Evolutionary conservation across 1,140 invertebrate genomes (phyloP).

Genomic region (Physella acuta): DNA sequence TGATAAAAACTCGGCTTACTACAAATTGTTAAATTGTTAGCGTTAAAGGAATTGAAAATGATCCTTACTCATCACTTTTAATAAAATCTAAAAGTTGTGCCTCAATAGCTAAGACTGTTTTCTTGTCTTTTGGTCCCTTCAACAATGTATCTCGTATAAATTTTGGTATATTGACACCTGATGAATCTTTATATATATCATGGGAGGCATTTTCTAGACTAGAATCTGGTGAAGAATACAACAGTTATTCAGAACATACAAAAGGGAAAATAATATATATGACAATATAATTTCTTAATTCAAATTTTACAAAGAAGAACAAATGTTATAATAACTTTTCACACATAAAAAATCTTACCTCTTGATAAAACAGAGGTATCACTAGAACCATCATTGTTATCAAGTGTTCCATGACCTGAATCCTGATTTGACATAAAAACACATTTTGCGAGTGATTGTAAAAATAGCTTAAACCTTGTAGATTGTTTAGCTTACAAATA

Average conservation of each 20-base stretch:
- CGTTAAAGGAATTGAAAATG: background rate
- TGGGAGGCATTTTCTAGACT: conserved; percentile 12
- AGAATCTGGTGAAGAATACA: no score
- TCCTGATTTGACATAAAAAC: no score
- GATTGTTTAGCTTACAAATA: no score
- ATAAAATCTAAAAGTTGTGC: conserved; percentile 11
- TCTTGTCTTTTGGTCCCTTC: conserved; percentile 12
- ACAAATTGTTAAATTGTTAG: background rate
- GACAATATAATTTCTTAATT: no score
- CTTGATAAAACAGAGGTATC: conserved; percentile 17
- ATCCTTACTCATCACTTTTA: conserved; percentile 11
- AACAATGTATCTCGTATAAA: conserved; percentile 2
- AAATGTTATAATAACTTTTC: background rate
- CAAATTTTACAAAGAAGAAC: no score
- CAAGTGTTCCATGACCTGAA: conserved; percentile 15
- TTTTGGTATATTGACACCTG: conserved; percentile 5
- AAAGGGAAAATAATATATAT: no score
- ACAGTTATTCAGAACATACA: no score
- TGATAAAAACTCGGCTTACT: background rate
- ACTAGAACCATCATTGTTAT: conserved; percentile 15
- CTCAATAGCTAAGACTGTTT: background rate
- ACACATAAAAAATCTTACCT: background rate
- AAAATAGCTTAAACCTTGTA: no score
- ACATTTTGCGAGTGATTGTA: no score
- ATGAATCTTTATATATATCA: conserved; percentile 9